Evolutionary conservation across 2,888 invertebrate genomes (phyloP).

Genomic region (Cheilosia soror): DNA sequence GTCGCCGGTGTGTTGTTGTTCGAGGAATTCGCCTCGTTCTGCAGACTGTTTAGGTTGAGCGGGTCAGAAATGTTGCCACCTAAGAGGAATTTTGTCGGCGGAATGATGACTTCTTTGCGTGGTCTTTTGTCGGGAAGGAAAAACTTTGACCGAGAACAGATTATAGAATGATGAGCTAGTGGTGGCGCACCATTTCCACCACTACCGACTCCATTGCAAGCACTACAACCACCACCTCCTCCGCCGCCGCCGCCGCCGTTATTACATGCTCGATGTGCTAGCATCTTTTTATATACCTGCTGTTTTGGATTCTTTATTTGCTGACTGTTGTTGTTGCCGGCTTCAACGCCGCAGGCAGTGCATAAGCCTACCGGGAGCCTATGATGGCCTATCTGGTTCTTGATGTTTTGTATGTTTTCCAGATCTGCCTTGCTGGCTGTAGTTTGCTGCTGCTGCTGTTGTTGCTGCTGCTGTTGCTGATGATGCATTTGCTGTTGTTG

Average conservation of each 20-base stretch:
- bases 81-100: constrained; percentile 94
- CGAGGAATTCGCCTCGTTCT: constrained; percentile 92
- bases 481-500: constrained; percentile 73
- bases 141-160: constrained; percentile 86
- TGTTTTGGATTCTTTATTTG: constrained; percentile 77
- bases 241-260: constrained; percentile 53
- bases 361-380: constrained; percentile 57
- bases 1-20: constrained; percentile 91
- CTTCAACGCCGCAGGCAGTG: constrained; percentile 64
- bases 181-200: constrained; percentile 61
- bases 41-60: constrained; percentile 95
- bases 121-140: constrained; percentile 90
- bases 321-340: constrained; percentile 63
- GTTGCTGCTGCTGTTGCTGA: constrained; percentile 54
- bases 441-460: constrained; percentile 56
- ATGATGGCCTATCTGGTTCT: constrained; percentile 80
- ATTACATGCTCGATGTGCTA: constrained; percentile 76
- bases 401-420: constrained; percentile 83
- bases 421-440: constrained; percentile 80
- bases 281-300: constrained; percentile 81
- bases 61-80: constrained; percentile 98
- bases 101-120: constrained; percentile 90
- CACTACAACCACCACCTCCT: constrained; percentile 50
- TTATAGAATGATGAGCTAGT: constrained; percentile 77
- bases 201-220: constrained; percentile 63